Conservation (phyloP, 1,140 invertebrate species). For the Aphis craccivora region DNA sequence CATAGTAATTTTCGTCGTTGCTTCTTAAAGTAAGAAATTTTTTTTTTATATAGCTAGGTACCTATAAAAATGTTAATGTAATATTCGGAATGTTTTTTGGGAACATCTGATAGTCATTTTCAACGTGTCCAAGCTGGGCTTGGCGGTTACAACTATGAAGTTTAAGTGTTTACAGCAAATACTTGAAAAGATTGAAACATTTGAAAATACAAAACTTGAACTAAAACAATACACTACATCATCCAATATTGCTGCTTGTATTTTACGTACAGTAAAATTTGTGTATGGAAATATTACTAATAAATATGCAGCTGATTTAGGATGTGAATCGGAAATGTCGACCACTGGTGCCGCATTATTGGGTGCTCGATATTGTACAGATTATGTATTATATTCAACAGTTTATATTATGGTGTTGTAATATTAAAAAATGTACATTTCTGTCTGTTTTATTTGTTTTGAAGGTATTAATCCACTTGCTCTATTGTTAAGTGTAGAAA, state of each 20-base stretch:
- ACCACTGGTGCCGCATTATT: conserved; percentile 80
- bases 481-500: conserved; percentile 72
- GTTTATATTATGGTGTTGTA: neutral
- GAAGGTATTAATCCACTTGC: conserved; percentile 86
- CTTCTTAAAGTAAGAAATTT: neutral
- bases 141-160: conserved; percentile 70
- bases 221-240: conserved; percentile 95
- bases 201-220: conserved; percentile 85
- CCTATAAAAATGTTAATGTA: neutral
- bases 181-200: conserved; percentile 81
- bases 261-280: conserved; percentile 84
- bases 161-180: conserved; percentile 82
- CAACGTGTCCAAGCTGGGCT: conserved; percentile 61
- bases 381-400: conserved; percentile 63
- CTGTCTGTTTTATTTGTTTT: neutral
- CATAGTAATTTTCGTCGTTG: too few species aligned
- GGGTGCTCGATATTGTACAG: conserved; percentile 68
- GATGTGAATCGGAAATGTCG: conserved; percentile 89
- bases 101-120: conserved; percentile 47
- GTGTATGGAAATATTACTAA: conserved; percentile 78
- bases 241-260: conserved; percentile 86
- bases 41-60: neutral
- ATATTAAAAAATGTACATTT: neutral
- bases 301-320: conserved; percentile 84
- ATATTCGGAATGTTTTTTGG: conserved; percentile 6